These are phyloP conservation scores for Asobara japonica DNA, from an alignment of 1,140 invertebrate species.

Conservation along the genomic window DNA sequence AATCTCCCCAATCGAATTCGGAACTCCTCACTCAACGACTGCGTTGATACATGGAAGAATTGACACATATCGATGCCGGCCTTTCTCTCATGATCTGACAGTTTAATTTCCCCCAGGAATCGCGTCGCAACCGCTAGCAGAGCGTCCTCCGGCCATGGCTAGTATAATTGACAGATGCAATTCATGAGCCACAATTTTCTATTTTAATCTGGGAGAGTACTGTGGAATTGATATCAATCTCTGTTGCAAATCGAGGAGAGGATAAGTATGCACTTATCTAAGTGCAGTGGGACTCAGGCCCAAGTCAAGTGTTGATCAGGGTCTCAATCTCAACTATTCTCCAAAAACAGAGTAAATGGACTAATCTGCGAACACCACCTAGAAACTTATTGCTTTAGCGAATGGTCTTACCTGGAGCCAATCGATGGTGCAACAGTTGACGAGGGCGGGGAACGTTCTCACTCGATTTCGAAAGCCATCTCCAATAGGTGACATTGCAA, in stretches of 20 bases:
- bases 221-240: no score
- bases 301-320: no score
- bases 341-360: no score
- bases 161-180: no score
- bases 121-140: constrained; percentile 88
- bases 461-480: constrained; percentile 85
- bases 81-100: constrained; percentile 75
- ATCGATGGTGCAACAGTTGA: constrained; percentile 97
- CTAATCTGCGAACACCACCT: no score
- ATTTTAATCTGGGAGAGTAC: no score
- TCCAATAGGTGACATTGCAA: constrained; percentile 94
- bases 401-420: constrained; percentile 88
- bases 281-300: no score
- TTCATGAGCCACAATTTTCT: no score
- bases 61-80: constrained; percentile 89
- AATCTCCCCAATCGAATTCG: constrained; percentile 76
- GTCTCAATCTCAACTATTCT: no score
- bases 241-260: no score
- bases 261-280: no score
- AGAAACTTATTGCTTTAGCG: constrained; percentile 10
- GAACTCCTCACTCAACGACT: constrained; percentile 80
- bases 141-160: constrained; percentile 94
- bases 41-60: constrained; percentile 88
- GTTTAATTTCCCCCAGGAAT: constrained; percentile 87
- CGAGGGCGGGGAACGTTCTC: constrained; percentile 92